Conservation (phyloP, 2,113 vertebrate species). For the Alces alces region DNA sequence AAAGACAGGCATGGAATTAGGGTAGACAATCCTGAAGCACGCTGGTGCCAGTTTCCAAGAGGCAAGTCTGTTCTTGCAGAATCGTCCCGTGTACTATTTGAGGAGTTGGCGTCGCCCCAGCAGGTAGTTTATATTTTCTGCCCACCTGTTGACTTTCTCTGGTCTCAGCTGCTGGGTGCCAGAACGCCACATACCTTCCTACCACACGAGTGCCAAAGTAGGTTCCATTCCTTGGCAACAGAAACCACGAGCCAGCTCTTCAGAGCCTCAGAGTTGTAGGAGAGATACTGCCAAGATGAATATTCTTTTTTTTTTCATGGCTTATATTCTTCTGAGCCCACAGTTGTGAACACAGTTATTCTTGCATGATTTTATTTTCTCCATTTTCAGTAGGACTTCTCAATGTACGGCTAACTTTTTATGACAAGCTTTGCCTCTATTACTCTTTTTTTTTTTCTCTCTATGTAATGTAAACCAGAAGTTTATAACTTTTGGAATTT, state of each 20-base stretch:
- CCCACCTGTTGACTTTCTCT: neutral
- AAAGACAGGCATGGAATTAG: neutral
- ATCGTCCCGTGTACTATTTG: neutral
- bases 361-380: slow-evolving; percentile 52
- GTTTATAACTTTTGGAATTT: slow-evolving; percentile 42
- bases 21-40: neutral
- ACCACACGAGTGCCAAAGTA: neutral
- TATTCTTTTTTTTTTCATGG: neutral
- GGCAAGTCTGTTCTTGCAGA: neutral
- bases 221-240: neutral
- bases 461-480: slow-evolving; percentile 27
- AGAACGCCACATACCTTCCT: neutral
- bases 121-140: neutral
- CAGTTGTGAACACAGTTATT: slow-evolving; percentile 36
- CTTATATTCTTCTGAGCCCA: slow-evolving; percentile 36
- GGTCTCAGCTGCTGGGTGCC: slow-evolving; percentile 20
- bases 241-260: neutral
- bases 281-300: slow-evolving; percentile 58
- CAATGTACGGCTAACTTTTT: slow-evolving; percentile 51
- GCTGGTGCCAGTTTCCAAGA: neutral
- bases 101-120: neutral
- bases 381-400: slow-evolving; percentile 60
- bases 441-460: neutral
- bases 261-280: neutral
- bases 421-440: slow-evolving; percentile 18